phyloP scores from a whole-genome alignment of 2,113 vertebrate genomes.

The Eudorcas thomsonii region DNA sequence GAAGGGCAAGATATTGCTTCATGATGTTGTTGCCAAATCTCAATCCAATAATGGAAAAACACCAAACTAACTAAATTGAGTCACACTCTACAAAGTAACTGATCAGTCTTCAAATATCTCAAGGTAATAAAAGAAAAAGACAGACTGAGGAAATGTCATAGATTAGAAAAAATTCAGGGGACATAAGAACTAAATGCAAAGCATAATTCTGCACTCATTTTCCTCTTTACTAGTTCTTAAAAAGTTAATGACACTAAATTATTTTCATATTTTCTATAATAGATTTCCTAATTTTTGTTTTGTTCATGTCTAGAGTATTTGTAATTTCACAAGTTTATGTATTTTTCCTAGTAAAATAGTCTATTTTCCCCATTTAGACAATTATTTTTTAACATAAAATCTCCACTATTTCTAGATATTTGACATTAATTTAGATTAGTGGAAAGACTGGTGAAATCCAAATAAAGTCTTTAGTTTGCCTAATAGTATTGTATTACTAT shows the following conservation, averaged over 20 bases:
- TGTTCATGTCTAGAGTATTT: neutral
- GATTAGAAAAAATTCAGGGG: neutral
- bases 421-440: neutral
- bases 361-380: neutral
- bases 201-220: neutral
- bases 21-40: neutral
- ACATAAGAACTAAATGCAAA: neutral
- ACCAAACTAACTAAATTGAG: neutral
- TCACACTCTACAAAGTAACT: neutral
- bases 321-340: neutral
- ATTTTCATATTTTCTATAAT: neutral
- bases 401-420: neutral
- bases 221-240: neutral
- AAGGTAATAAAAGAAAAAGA: neutral
- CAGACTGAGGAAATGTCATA: neutral
- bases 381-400: neutral
- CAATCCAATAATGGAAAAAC: neutral
- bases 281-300: neutral
- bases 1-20: neutral
- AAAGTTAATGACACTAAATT: neutral
- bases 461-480: neutral
- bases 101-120: neutral
- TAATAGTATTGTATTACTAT: neutral
- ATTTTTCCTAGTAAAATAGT: neutral
- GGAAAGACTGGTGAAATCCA: neutral